A percentile compares a stretch with the other conserved stretches of the same genome.
Evolutionary conservation across 2,113 vertebrate species (phyloP).

Genomic region (Dicrurus megarhynchus): DNA sequence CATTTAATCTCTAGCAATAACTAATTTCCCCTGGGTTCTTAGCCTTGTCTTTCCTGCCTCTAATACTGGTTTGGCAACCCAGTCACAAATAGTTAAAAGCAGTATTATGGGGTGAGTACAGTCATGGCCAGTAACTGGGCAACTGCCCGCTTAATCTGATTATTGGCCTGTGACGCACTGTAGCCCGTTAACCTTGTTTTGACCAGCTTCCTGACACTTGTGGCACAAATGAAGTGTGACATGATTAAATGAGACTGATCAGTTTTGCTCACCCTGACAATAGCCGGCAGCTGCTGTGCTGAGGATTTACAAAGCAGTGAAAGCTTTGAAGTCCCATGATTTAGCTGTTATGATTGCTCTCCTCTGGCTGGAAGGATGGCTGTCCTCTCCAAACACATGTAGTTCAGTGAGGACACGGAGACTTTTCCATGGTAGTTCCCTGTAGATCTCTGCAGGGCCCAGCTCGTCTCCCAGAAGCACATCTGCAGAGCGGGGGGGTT

Average conservation of each 20-base stretch:
- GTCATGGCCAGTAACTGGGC: neutral
- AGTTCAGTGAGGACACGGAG: fast-evolving
- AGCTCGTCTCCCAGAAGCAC: fast-evolving
- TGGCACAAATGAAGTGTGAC: slow-evolving; percentile 18
- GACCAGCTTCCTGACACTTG: slow-evolving; percentile 23
- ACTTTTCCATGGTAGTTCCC: neutral
- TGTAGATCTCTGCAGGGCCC: neutral
- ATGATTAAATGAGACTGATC: slow-evolving; percentile 23
- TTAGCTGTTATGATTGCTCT: neutral
- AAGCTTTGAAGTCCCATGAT: neutral
- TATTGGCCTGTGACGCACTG: neutral
- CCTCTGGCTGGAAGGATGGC: neutral
- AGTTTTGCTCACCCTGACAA: slow-evolving; percentile 12
- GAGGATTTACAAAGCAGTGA: neutral
- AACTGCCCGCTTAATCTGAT: neutral
- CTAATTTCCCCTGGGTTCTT: neutral
- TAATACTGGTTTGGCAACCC: neutral
- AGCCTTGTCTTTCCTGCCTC: neutral
- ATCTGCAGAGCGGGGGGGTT: neutral
- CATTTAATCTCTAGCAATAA: neutral
- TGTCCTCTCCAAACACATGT: neutral
- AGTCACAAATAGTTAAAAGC: neutral
- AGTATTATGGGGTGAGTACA: neutral
- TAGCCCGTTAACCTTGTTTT: slow-evolving; percentile 29
- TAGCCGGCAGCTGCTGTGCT: neutral